Evolutionary conservation across 2,797 vertebrate genomes (phyloP).

Genomic region (Luscinia luscinia): DNA sequence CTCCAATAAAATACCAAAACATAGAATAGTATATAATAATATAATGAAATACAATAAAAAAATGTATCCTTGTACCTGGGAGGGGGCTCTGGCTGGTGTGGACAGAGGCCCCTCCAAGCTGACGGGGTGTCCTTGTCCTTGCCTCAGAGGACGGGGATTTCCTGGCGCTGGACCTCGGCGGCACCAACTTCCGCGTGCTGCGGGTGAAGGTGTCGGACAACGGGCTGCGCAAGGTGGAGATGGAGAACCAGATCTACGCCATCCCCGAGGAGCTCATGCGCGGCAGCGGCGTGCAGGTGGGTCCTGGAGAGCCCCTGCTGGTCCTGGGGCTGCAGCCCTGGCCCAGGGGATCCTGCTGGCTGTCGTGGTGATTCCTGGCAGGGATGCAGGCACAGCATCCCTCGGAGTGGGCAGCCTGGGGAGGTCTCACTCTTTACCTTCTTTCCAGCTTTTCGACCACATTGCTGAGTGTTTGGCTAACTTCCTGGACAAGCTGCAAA

Average conservation of each 20-base stretch:
- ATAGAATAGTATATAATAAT: neutral
- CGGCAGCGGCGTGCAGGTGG: slow-evolving; percentile 88
- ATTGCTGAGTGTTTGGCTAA: slow-evolving; percentile 90
- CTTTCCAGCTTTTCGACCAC: slow-evolving; percentile 91
- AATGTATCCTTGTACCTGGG: rapidly evolving
- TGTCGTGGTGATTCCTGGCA: neutral
- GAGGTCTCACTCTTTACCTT: neutral
- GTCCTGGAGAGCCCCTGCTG: rapidly evolving
- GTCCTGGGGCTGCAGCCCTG: neutral
- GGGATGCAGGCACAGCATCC: rapidly evolving
- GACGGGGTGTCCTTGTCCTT: neutral
- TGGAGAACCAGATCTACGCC: slow-evolving; percentile 93
- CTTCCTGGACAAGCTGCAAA: slow-evolving; percentile 91
- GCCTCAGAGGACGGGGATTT: slow-evolving; percentile 91
- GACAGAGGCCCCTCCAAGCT: rapidly evolving
- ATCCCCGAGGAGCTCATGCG: slow-evolving; percentile 93
- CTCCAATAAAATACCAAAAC: neutral
- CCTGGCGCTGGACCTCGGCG: slow-evolving; percentile 92
- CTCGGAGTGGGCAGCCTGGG: rapidly evolving
- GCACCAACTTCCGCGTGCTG: slow-evolving; percentile 92
- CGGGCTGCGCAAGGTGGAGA: slow-evolving; percentile 90
- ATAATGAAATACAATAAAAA: neutral
- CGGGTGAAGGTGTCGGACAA: slow-evolving; percentile 88
- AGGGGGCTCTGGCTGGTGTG: rapidly evolving
- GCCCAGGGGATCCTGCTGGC: neutral